These are phyloP conservation scores for Urocynchramus pylzowi DNA, from an alignment of 2,113 vertebrate genomes.

Conservation along the genomic window DNA sequence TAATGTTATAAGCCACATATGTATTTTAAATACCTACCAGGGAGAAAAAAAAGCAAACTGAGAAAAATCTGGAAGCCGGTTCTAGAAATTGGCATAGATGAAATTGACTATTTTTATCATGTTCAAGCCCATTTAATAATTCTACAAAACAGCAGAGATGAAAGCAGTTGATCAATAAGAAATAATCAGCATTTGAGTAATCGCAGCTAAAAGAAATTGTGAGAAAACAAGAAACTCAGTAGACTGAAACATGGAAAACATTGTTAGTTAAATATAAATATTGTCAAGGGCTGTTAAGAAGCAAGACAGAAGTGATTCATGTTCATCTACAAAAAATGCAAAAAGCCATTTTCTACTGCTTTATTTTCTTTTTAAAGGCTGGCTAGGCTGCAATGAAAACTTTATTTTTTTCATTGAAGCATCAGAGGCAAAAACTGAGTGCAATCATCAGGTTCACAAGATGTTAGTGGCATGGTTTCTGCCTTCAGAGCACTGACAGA, in stretches of 20 bases:
- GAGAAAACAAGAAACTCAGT: background rate
- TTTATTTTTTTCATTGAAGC: background rate
- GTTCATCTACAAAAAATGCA: background rate
- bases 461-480: background rate
- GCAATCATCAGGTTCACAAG: background rate
- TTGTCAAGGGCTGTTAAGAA: background rate
- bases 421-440: background rate
- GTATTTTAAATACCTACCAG: background rate
- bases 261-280: slow-evolving; percentile 19
- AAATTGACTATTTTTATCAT: background rate
- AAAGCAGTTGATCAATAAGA: background rate
- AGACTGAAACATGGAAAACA: slow-evolving; percentile 8
- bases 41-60: background rate
- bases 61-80: slow-evolving; percentile 4
- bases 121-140: background rate
- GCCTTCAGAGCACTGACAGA: background rate
- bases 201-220: background rate
- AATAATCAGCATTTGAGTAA: background rate
- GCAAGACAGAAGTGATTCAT: background rate
- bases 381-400: background rate
- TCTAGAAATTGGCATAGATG: background rate
- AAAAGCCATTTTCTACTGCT: background rate
- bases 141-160: background rate
- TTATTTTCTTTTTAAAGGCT: background rate
- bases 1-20: background rate